These are phyloP conservation scores for Hyperoplus lanceolatus DNA, from an alignment of 2,797 vertebrate species.

Conservation along the genomic window DNA sequence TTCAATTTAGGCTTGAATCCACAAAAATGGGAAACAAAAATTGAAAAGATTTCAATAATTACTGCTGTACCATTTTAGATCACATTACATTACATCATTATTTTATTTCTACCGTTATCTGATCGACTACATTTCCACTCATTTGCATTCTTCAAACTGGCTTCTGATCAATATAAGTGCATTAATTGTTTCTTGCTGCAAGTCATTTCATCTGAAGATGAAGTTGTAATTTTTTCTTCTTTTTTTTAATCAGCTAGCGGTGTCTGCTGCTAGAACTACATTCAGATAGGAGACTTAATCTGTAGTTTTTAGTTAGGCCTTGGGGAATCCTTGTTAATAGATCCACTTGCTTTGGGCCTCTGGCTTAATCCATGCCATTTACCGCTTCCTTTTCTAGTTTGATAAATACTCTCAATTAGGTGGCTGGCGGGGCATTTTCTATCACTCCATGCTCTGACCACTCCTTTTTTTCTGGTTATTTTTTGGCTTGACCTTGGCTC, in stretches of 20 bases:
- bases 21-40: neutral
- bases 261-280: constrained; percentile 59
- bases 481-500: constrained; percentile 68
- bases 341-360: constrained; percentile 81
- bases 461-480: constrained; percentile 62
- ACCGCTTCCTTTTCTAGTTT: constrained; percentile 83
- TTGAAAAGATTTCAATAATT: neutral
- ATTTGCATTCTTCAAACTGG: constrained; percentile 16
- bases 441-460: constrained; percentile 71
- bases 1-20: neutral
- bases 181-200: constrained; percentile 18
- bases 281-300: constrained; percentile 76
- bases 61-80: neutral
- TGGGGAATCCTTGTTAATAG: constrained; percentile 85
- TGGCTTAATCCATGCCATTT: constrained; percentile 86
- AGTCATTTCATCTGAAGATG: constrained; percentile 42
- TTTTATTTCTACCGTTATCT: neutral
- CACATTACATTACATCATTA: neutral
- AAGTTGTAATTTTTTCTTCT: constrained; percentile 40
- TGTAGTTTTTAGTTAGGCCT: constrained; percentile 82
- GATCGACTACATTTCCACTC: too few relatives aligned
- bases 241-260: constrained; percentile 54
- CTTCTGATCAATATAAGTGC: constrained; percentile 26
- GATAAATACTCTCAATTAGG: constrained; percentile 87
- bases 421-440: constrained; percentile 78